Evolutionary conservation across 2,888 invertebrate genomes (phyloP).

Genomic region (Thymelicus lineola): DNA sequence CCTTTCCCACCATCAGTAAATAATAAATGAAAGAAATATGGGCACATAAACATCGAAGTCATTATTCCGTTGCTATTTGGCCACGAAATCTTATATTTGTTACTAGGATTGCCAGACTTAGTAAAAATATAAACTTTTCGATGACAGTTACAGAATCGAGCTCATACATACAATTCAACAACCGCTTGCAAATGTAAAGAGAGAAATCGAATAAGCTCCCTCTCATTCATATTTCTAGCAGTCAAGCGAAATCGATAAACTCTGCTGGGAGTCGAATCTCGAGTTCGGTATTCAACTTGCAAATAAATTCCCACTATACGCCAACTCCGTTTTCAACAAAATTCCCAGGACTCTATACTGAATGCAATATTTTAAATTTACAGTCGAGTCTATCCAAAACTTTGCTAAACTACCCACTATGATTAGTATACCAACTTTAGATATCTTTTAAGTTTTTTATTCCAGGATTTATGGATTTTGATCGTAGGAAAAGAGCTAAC

Average conservation of each 20-base stretch:
- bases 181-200: constrained; percentile 11
- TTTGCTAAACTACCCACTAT: neutral
- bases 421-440: neutral
- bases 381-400: neutral
- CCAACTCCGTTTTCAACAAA: constrained; percentile 20
- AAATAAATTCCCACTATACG: constrained; percentile 32
- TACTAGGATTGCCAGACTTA: neutral
- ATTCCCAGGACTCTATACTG: constrained; percentile 12
- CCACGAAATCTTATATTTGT: too few species aligned
- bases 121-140: neutral
- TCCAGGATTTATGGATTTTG: too few species aligned
- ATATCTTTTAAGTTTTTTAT: neutral
- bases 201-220: constrained; percentile 29
- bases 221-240: constrained; percentile 26
- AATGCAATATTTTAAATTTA: constrained; percentile 17
- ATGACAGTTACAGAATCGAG: neutral
- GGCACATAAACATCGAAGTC: too few species aligned
- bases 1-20: too few species aligned
- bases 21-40: too few species aligned
- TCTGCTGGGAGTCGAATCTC: constrained; percentile 23
- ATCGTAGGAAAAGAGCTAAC: too few species aligned
- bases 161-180: constrained; percentile 32
- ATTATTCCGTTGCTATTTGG: too few species aligned
- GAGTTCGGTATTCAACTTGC: constrained; percentile 31
- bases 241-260: constrained; percentile 7